Percentiles rank a stretch among this genome's conserved stretches.
phyloP scores from a whole-genome alignment of 2,113 vertebrate species.

The Solenodon paradoxus region DNA sequence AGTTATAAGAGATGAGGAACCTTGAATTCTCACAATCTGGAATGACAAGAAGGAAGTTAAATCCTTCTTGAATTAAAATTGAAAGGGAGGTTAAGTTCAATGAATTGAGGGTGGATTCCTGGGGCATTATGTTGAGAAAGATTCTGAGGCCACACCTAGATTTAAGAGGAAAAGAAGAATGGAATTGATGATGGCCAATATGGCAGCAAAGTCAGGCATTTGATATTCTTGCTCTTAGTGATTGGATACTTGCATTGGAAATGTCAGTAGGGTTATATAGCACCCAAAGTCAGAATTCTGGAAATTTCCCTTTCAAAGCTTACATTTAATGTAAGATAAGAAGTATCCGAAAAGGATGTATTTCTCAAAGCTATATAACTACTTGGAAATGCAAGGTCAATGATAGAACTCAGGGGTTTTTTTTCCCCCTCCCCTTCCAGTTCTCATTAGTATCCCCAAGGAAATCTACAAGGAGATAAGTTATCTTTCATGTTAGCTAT shows the following conservation, averaged over 20 bases:
- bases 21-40: background rate
- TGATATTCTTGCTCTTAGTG: background rate
- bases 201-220: background rate
- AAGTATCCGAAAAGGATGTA: background rate
- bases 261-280: background rate
- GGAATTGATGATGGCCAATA: accelerated
- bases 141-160: background rate
- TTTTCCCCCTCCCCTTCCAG: background rate
- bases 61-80: background rate
- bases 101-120: background rate
- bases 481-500: background rate
- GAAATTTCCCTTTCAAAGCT: background rate
- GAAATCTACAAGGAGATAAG: background rate
- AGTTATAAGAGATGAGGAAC: background rate
- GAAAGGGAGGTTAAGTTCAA: background rate
- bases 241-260: background rate
- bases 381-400: background rate
- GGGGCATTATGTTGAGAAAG: background rate
- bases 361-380: background rate
- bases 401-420: background rate
- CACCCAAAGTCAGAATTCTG: background rate
- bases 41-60: background rate
- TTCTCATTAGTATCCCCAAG: background rate
- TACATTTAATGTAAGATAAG: background rate
- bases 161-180: background rate